phyloP scores from a whole-genome alignment of 2,113 vertebrate genomes.

The Benitochromis conjunctus region DNA sequence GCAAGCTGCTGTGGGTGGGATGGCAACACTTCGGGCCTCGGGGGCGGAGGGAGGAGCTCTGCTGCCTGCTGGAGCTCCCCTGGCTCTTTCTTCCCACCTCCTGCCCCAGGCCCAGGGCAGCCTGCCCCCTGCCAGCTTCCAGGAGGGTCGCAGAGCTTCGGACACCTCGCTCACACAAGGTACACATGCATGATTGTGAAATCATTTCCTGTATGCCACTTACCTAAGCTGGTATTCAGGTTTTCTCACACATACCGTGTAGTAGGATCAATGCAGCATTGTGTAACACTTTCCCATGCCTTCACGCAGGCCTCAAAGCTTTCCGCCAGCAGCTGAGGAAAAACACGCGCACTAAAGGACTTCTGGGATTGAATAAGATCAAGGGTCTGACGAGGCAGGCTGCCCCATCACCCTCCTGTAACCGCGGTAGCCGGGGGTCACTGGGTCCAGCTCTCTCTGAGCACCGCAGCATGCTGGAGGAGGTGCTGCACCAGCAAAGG shows the following conservation, averaged over 20 bases:
- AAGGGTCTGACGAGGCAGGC: conserved; percentile 88
- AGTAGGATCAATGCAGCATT: conserved; percentile 1
- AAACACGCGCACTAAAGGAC: conserved; percentile 86
- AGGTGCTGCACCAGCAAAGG: conserved; percentile 91
- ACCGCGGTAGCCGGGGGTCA: conserved; percentile 77
- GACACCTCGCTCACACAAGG: conserved; percentile 98
- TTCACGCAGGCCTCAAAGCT: conserved; percentile 85
- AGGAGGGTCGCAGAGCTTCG: conserved; percentile 94
- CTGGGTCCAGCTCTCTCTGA: conserved; percentile 74
- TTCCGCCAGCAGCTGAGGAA: conserved; percentile 95
- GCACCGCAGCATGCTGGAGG: conserved; percentile 82
- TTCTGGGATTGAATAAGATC: conserved; percentile 94
- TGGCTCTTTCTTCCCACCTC: conserved; percentile 83
- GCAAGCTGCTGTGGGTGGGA: conserved; percentile 58
- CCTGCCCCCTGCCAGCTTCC: conserved; percentile 82
- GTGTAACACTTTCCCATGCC: conserved; percentile 25
- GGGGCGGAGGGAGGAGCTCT: conserved; percentile 65
- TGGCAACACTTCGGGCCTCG: conserved; percentile 73
- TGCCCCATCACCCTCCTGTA: conserved; percentile 76
- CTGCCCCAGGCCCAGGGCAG: conserved; percentile 82
- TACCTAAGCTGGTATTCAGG: neutral
- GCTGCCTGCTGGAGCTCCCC: conserved; percentile 68
- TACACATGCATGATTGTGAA: conserved; percentile 37
- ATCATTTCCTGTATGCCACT: neutral
- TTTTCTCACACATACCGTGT: neutral